These are phyloP conservation scores for Napeogenes inachia DNA, from an alignment of 2,888 invertebrate species.

Conservation along the genomic window DNA sequence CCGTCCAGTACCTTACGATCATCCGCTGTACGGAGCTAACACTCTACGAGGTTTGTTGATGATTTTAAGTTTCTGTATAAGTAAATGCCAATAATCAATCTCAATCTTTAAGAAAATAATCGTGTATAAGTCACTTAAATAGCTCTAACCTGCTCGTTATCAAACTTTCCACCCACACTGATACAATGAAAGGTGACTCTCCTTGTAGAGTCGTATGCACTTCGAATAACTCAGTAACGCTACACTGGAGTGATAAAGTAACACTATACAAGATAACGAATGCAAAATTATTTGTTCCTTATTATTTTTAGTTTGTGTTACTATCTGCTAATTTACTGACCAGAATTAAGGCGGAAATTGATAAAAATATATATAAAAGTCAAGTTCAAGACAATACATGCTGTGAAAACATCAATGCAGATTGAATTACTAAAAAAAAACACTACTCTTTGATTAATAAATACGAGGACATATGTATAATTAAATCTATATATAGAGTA, in stretches of 20 bases:
- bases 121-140: constrained; percentile 3
- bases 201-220: constrained; percentile 23
- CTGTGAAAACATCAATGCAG: no score
- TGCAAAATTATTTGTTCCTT: constrained; percentile 15
- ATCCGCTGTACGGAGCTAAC: constrained; percentile 74
- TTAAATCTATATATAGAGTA: no score
- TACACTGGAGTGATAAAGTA: constrained; percentile 23
- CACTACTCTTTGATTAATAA: no score
- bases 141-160: constrained; percentile 11
- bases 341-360: background rate
- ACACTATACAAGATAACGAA: constrained; percentile 20
- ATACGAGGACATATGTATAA: no score
- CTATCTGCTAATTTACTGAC: background rate
- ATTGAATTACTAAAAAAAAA: no score
- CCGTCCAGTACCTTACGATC: constrained; percentile 79
- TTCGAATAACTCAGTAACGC: constrained; percentile 23
- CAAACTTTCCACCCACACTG: constrained; percentile 18
- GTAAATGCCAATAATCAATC: no score
- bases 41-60: constrained; percentile 48
- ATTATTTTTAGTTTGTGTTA: background rate
- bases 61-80: no score
- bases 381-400: no score
- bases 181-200: constrained; percentile 23
- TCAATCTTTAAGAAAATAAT: no score
- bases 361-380: no score